phyloP scores from a whole-genome alignment of 2,113 vertebrate species.

The Zootoca vivipara region DNA sequence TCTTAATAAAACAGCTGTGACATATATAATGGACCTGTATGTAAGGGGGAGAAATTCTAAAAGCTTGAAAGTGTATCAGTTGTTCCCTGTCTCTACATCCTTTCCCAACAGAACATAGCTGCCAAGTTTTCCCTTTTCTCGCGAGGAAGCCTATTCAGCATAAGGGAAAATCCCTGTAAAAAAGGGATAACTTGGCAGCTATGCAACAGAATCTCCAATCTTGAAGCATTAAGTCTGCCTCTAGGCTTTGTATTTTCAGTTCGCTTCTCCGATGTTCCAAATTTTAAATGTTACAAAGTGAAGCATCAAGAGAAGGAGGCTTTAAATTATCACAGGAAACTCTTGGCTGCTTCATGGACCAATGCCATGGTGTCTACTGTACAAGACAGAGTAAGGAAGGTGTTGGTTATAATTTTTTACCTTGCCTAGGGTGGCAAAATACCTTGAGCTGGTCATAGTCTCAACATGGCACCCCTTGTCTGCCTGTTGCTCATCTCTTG shows the following conservation, averaged over 20 bases:
- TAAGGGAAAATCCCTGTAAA: no score
- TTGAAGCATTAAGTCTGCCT: conserved; percentile 41
- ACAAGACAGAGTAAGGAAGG: not conserved
- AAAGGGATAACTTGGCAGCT: no score
- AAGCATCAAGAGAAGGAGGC: not conserved
- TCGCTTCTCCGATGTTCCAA: not conserved
- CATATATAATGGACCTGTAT: not conserved
- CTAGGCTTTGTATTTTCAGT: not conserved
- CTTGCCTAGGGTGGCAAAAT: not conserved
- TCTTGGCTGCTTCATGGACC: not conserved
- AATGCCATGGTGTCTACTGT: not conserved
- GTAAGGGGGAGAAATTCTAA: no score
- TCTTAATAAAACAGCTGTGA: not conserved
- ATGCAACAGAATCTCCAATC: conserved; percentile 7
- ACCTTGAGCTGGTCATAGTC: not conserved
- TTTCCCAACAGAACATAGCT: conserved; percentile 15
- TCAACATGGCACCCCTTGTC: not conserved
- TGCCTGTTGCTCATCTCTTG: not conserved
- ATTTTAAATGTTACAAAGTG: not conserved
- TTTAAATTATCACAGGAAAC: not conserved
- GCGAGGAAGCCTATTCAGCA: no score
- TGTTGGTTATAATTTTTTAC: not conserved
- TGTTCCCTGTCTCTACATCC: not conserved
- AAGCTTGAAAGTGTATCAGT: not conserved
- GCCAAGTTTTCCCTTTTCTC: no score